Evolutionary conservation across 2,888 invertebrate species (phyloP), one percentile per base, ranked within the genome.

Genomic region (Hirtodrosophila confusa): DNA sequence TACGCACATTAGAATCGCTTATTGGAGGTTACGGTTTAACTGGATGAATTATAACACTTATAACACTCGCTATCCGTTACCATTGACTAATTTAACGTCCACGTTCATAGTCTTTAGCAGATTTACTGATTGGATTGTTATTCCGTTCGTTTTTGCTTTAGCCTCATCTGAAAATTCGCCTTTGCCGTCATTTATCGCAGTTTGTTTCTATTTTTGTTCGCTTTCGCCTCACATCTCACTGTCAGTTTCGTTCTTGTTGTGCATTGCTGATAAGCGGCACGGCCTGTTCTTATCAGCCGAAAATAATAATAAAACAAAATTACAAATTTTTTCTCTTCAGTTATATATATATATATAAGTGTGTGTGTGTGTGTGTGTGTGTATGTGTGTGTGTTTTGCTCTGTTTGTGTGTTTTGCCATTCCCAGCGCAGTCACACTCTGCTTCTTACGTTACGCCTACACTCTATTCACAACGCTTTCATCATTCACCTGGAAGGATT

Each of bases 231-330:
- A 56, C 65, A 53, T 54, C 74, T 64, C 40, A 12, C 43, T 50
- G 65, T 51, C 50, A 45, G 62, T 68, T 48, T 65, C 55, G 56
- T 61, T 69, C 77, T 79, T 80, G 86, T 82, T 82, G 84, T 86
- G 86, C 84, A 86, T 82, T 70, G 78, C 86, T 83, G 82, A 82
- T 82, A 82, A 86, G 86, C 51, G 57, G 74, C 64, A 53, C 78
- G 65, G 68, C 63, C 72, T 72, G 57, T 69, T 73, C 83, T 86
- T 86, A 83, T 83, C 86, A 78, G 70, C 55, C 68, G 8, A 44
- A 78, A 66, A 67, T 48, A 64, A 69, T 48, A 61, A 69, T 57
- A 69, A 72, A 61, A 68, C 48, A 65, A 56, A 61, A 66, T 64
- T 23, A 58, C 50, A 69, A 62, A 43, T 54, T 62, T 64, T 64